Evolutionary conservation across 1,140 invertebrate genomes (phyloP), one percentile per base, ranked within the genome.

Genomic region (Apis cerana): DNA sequence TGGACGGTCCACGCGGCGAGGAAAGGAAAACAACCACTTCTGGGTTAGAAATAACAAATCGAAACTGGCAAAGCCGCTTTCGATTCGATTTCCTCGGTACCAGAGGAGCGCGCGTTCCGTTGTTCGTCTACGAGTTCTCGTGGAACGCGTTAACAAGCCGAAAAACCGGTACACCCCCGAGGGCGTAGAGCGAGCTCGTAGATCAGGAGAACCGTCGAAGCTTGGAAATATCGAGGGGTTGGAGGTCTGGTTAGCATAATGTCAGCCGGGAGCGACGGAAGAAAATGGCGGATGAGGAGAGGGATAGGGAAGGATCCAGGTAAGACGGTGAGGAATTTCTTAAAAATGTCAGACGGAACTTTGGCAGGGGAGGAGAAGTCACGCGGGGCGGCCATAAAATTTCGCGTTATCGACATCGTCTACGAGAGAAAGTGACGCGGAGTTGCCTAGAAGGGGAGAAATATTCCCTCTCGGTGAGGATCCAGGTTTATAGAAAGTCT

Each of bases 241-340:
- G 75, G 65, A 85, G 33, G 86, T 75, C 87, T 93, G 90, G 91
- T 93, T 93, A 92, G 92, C 91, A 92, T 93, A 92, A 93, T 92
- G 92, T 91, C 86, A 89, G 90, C 85, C 82, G 76, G 81, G 79
- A 86, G 88, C 87, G 85, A 83, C 87, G 81, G 68, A 50, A 82
- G 88, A 76, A 83, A 88, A 84, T 74, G 77, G 17, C 43, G 48
- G 61, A 54, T 33, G 17, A 2, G 62, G 17, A 19, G 33, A 43
- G 78, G 48, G 50, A 33, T 10, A 52, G 54, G 68, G 54, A 52
- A 11, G 68, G 54, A 52, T 8, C 10, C 68, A 65, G 74, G 67
- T 72, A 68, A 80, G 83, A 85, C 85, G 87, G 86, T 86, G 88
- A 76, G 88, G 91, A 91, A 92, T 92, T 92, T 92, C 91, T 93